These are phyloP conservation scores for Drosophila fungiperda DNA, from an alignment of 2,888 invertebrate genomes.

Conservation along the genomic window DNA sequence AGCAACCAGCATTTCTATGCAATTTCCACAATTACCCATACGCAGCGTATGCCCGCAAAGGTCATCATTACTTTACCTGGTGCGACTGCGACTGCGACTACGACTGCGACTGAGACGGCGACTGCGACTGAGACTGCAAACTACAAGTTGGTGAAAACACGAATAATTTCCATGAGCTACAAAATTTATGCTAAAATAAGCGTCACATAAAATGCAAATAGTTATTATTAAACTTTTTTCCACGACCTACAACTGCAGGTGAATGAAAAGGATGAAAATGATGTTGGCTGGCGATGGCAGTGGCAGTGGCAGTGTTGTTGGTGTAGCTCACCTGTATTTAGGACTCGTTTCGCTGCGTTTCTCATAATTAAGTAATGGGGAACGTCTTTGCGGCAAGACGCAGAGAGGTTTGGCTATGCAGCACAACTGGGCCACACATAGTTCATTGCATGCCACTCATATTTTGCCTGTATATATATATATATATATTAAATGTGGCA, in stretches of 20 bases:
- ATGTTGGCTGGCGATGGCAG: neutral
- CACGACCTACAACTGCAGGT: slow-evolving; percentile 18
- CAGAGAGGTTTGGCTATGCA: neutral
- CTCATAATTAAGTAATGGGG: slow-evolving; percentile 66
- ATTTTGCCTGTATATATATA: slow-evolving; percentile 26
- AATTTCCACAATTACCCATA: slow-evolving; percentile 71
- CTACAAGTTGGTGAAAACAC: slow-evolving; percentile 58
- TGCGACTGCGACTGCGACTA: slow-evolving; percentile 16
- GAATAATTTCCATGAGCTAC: slow-evolving; percentile 75
- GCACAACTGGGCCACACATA: slow-evolving; percentile 25
- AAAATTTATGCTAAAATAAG: slow-evolving; percentile 78
- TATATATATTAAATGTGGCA: slow-evolving; percentile 13
- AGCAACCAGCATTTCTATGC: slow-evolving; percentile 36
- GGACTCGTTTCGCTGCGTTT: slow-evolving; percentile 48
- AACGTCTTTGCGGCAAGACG: slow-evolving; percentile 1
- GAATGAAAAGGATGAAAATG: neutral
- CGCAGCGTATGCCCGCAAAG: slow-evolving; percentile 64
- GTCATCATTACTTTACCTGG: slow-evolving; percentile 73
- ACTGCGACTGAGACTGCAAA: slow-evolving; percentile 24
- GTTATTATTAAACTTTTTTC: slow-evolving; percentile 76
- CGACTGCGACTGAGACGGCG: neutral
- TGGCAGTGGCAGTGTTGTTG: neutral
- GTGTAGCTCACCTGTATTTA: slow-evolving; percentile 27
- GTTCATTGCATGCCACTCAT: slow-evolving; percentile 53
- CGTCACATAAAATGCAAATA: slow-evolving; percentile 77